Evolutionary conservation across 2,888 invertebrate species (phyloP).

Genomic region (Eilema sororculum): DNA sequence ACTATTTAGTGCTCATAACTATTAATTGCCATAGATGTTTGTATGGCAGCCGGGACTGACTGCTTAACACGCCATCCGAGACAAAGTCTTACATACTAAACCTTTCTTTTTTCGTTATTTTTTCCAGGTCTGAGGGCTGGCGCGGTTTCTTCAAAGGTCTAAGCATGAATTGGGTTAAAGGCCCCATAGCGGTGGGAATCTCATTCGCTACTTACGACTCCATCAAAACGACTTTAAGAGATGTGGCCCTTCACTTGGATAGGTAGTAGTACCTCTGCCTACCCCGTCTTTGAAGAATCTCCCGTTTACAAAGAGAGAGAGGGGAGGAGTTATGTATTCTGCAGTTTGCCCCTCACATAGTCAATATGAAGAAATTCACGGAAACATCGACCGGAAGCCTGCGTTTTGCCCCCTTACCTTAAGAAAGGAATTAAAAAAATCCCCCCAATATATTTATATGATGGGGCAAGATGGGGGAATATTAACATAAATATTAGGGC

Average conservation of each 20-base stretch:
- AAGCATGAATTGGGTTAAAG: slow-evolving; percentile 99
- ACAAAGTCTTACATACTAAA: too few species aligned
- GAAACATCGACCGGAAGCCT: background rate
- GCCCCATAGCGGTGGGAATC: slow-evolving; percentile 96
- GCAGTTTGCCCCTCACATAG: too few species aligned
- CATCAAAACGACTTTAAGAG: slow-evolving; percentile 88
- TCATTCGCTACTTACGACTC: slow-evolving; percentile 98
- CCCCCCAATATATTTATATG: background rate
- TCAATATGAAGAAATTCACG: too few species aligned
- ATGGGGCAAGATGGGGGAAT: background rate
- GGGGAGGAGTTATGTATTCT: too few species aligned
- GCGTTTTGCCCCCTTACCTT: background rate
- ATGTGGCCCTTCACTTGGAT: slow-evolving; percentile 57
- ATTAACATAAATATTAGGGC: background rate
- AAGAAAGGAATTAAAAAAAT: background rate
- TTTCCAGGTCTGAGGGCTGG: slow-evolving; percentile 93
- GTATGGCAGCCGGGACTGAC: background rate
- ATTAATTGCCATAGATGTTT: background rate
- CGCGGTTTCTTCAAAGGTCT: slow-evolving; percentile 98
- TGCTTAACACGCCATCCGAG: too few species aligned
- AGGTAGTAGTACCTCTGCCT: slow-evolving; percentile 42
- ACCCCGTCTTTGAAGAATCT: background rate
- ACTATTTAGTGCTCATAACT: too few species aligned
- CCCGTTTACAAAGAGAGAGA: background rate
- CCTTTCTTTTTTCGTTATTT: background rate